A percentile compares a stretch with the other conserved stretches of the same genome.
These are phyloP conservation scores for Artibeus lituratus DNA, from an alignment of 2,797 vertebrate genomes.

Conservation along the genomic window DNA sequence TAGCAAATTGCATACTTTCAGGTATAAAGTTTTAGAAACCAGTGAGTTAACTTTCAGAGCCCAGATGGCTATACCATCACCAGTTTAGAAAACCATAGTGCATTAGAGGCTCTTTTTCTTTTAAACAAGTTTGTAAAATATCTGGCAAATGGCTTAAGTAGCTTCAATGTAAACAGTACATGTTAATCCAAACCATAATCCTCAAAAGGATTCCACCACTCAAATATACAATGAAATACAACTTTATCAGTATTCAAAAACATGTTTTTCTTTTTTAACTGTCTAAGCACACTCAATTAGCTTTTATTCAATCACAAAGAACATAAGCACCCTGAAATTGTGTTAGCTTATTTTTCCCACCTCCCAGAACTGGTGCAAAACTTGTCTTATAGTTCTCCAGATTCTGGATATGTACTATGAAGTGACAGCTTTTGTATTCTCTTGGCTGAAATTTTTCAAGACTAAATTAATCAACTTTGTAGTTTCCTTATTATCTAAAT, in stretches of 20 bases:
- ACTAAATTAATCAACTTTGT: not conserved
- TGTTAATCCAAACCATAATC: slow-evolving; percentile 5
- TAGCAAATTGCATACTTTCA: slow-evolving; percentile 1
- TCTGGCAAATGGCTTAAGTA: not conserved
- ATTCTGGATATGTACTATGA: not conserved
- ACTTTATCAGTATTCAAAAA: not conserved
- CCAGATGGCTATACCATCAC: not conserved
- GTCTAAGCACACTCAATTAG: not conserved
- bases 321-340: not conserved
- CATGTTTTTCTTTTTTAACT: not conserved
- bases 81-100: not conserved
- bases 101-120: not conserved
- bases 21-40: slow-evolving; percentile 24
- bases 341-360: not conserved
- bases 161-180: not conserved
- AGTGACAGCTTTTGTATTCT: not conserved
- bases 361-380: not conserved
- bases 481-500: slow-evolving; percentile 27
- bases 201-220: slow-evolving; percentile 32
- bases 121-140: not conserved
- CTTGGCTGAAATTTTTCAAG: slow-evolving; percentile 17
- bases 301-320: not conserved
- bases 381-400: not conserved
- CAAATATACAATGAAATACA: slow-evolving; percentile 23
- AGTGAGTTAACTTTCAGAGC: not conserved